Evolutionary conservation across 1,140 invertebrate genomes (phyloP).

Genomic region (Neodiprion pinetum): DNA sequence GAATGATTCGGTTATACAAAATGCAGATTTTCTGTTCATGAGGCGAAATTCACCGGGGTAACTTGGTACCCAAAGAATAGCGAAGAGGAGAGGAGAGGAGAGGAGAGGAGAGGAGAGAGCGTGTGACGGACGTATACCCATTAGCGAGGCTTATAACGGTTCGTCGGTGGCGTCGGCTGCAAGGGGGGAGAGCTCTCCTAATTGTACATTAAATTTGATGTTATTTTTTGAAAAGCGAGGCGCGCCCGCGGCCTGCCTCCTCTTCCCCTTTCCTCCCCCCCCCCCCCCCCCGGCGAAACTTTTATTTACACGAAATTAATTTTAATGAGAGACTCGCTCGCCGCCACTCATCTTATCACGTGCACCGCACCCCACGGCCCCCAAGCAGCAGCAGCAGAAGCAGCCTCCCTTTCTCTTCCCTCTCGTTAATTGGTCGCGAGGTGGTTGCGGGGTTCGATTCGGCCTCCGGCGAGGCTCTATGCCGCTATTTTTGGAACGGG

Average conservation of each 20-base stretch:
- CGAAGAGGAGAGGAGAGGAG: not conserved
- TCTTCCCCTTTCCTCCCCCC: not conserved
- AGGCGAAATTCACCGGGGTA: too few species aligned
- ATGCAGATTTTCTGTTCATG: too few species aligned
- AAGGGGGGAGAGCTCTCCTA: not conserved
- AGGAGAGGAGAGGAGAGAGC: constrained; percentile 1
- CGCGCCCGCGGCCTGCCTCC: not conserved
- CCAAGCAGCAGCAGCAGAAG: too few species aligned
- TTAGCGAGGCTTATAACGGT: constrained; percentile 5
- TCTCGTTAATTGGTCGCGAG: not conserved
- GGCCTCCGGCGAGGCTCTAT: not conserved
- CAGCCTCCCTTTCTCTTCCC: not conserved
- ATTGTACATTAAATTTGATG: constrained; percentile 34
- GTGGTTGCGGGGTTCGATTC: too few species aligned
- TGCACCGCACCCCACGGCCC: not conserved
- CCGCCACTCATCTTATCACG: constrained; percentile 25
- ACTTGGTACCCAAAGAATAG: constrained; percentile 18
- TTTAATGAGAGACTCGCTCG: constrained; percentile 29
- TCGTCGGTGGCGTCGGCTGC: too few species aligned
- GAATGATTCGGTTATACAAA: too few species aligned
- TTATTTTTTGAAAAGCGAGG: constrained; percentile 20
- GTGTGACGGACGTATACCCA: not conserved
- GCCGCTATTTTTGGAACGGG: not conserved
- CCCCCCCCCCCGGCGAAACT: not conserved
- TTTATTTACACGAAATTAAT: constrained; percentile 28